phyloP scores from a whole-genome alignment of 2,888 invertebrate genomes.

The Thereva unica region DNA sequence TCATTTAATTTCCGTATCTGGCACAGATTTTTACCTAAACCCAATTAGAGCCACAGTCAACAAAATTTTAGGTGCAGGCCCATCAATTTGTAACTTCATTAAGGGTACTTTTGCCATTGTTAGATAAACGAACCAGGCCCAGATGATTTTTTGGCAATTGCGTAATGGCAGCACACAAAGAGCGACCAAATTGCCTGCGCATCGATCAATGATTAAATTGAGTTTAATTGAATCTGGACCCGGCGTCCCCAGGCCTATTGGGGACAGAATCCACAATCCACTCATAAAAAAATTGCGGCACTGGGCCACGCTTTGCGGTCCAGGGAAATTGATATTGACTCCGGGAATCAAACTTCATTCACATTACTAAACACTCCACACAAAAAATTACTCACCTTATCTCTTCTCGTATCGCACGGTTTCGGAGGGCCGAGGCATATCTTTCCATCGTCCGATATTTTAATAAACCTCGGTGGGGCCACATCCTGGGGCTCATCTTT shows the following conservation, averaged over 20 bases:
- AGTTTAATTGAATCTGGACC: too few species aligned
- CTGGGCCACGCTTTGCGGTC: too few species aligned
- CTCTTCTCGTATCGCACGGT: conserved; percentile 16
- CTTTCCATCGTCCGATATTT: conserved; percentile 44
- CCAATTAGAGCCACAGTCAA: not conserved
- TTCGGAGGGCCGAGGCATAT: conserved; percentile 43
- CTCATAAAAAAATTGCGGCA: too few species aligned
- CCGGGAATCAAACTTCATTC: too few species aligned
- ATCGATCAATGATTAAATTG: too few species aligned
- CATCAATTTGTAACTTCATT: conserved; percentile 20
- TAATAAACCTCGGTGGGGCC: conserved; percentile 44
- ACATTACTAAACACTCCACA: too few species aligned
- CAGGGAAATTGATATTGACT: too few species aligned
- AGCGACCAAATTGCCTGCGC: too few species aligned
- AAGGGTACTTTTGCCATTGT: conserved; percentile 6
- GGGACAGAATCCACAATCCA: too few species aligned
- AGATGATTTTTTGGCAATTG: conserved; percentile 9
- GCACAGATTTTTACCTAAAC: too few species aligned
- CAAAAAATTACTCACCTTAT: conserved; percentile 20
- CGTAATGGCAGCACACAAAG: not conserved
- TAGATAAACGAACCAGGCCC: conserved; percentile 8
- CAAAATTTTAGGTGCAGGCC: conserved; percentile 21
- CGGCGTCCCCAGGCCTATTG: too few species aligned
- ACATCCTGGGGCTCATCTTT: conserved; percentile 44
- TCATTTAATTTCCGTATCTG: too few species aligned